Conservation (phyloP, 2,888 invertebrate species). For the Isoperla grammatica region DNA sequence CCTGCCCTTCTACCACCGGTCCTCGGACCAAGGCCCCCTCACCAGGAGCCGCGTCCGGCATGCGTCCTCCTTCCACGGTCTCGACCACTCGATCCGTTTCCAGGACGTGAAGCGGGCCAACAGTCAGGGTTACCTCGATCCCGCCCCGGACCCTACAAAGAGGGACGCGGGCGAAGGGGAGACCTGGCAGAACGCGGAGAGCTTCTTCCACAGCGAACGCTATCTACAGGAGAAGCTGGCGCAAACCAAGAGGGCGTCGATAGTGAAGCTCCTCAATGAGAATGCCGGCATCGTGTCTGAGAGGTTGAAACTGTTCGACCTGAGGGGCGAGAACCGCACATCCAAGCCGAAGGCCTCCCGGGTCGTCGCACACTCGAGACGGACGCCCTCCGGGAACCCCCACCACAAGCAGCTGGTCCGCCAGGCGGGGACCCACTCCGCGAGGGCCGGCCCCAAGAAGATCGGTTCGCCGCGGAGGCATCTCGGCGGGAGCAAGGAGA, state of each 20-base stretch:
- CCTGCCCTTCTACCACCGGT: neutral
- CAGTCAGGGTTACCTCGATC: constrained; percentile 19
- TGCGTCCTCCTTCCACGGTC: constrained; percentile 29
- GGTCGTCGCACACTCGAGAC: too few species aligned
- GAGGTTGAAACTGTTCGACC: constrained; percentile 68
- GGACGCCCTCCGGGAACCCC: too few species aligned
- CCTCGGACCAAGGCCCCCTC: constrained; percentile 12
- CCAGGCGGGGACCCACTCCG: neutral
- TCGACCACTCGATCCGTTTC: neutral
- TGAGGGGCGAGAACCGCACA: neutral
- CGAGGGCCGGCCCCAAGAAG: constrained; percentile 24
- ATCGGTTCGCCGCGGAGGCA: constrained; percentile 15
- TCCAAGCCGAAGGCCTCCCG: neutral
- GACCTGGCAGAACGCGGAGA: constrained; percentile 44
- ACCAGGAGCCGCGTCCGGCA: constrained; percentile 30
- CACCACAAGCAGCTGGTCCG: neutral
- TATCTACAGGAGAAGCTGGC: constrained; percentile 3
- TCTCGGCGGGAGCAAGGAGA: too few species aligned
- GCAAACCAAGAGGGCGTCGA: constrained; percentile 59
- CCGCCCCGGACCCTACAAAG: too few species aligned
- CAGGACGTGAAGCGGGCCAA: constrained; percentile 20
- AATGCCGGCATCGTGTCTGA: constrained; percentile 77
- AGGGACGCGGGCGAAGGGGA: constrained; percentile 33
- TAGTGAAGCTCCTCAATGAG: constrained; percentile 63
- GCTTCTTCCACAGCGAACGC: constrained; percentile 38